These are phyloP conservation scores for Synergus laeviventris DNA, from an alignment of 2,888 invertebrate species.

Conservation along the genomic window DNA sequence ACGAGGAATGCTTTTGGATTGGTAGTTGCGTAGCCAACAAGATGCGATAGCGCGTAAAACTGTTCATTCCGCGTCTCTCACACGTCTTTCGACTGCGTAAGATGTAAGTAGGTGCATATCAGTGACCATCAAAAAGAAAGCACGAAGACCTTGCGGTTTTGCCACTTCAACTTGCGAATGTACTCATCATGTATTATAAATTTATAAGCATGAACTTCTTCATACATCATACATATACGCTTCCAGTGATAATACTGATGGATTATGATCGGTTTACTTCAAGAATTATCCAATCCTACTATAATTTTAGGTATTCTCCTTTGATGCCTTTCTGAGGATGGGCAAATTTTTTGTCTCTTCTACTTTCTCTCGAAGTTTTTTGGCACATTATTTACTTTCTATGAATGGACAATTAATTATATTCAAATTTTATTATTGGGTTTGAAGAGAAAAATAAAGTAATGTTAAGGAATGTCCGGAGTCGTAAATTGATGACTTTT, in stretches of 20 bases:
- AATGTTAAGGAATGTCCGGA: too few relatives aligned
- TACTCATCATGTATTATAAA: conserved; percentile 35
- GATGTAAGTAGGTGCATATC: conserved; percentile 31
- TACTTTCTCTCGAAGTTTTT: not conserved
- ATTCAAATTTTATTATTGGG: too few relatives aligned
- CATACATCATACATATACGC: not conserved
- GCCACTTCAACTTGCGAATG: conserved; percentile 34
- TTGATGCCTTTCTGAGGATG: not conserved
- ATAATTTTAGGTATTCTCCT: conserved; percentile 17
- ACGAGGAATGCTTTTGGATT: conserved; percentile 44
- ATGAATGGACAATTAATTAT: too few relatives aligned
- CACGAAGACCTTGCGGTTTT: conserved; percentile 30
- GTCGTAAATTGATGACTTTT: too few relatives aligned
- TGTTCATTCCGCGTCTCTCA: conserved; percentile 50
- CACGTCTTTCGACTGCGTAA: conserved; percentile 22
- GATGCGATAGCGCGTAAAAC: conserved; percentile 55
- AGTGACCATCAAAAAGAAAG: conserved; percentile 33
- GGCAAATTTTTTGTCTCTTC: not conserved
- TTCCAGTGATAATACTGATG: not conserved
- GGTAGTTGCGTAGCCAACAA: conserved; percentile 42
- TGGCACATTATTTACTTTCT: not conserved
- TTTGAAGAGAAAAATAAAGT: too few relatives aligned
- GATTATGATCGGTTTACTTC: not conserved
- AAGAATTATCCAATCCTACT: conserved; percentile 25
- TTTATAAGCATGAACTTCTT: conserved; percentile 6